Evolutionary conservation across 2,797 vertebrate species (phyloP).

Genomic region (Chaunax sp.): DNA sequence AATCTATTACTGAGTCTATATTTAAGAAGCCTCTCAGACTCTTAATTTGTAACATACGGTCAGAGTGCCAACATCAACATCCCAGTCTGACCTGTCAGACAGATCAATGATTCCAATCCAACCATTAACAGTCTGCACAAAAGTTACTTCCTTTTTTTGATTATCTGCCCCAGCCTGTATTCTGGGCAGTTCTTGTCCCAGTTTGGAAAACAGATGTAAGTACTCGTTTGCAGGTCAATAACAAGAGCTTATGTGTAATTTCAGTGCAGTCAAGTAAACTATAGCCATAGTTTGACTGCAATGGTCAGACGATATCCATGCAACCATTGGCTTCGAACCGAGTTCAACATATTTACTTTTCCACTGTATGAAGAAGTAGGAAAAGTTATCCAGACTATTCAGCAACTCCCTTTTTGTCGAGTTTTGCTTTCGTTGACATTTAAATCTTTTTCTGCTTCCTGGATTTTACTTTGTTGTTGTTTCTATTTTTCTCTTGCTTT

Average conservation of each 20-base stretch:
- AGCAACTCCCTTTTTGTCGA: background rate
- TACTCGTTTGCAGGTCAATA: slow-evolving; percentile 37
- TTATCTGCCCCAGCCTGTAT: slow-evolving; percentile 16
- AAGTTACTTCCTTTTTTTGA: slow-evolving; percentile 17
- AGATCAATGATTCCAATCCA: slow-evolving; percentile 40
- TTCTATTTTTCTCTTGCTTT: background rate
- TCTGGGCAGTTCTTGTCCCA: background rate
- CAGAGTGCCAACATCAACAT: slow-evolving; percentile 36
- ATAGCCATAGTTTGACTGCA: slow-evolving; percentile 7
- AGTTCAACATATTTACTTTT: slow-evolving; percentile 42
- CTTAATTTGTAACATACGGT: slow-evolving; percentile 31
- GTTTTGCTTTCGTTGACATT: background rate
- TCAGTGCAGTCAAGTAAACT: slow-evolving; percentile 40
- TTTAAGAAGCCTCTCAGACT: slow-evolving; percentile 30
- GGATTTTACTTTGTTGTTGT: slow-evolving; percentile 4
- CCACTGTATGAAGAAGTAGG: slow-evolving; percentile 7
- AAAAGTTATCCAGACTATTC: slow-evolving; percentile 9
- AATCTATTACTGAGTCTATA: slow-evolving; percentile 14
- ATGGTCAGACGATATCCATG: slow-evolving; percentile 8
- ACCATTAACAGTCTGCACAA: slow-evolving; percentile 21
- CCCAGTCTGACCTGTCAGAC: slow-evolving; percentile 21
- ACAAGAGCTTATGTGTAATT: slow-evolving; percentile 34
- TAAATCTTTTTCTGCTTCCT: background rate
- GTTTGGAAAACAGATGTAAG: slow-evolving; percentile 46
- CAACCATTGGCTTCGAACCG: slow-evolving; percentile 1